These are phyloP conservation scores for Chauna torquata DNA, from an alignment of 2,113 vertebrate genomes.

Conservation along the genomic window DNA sequence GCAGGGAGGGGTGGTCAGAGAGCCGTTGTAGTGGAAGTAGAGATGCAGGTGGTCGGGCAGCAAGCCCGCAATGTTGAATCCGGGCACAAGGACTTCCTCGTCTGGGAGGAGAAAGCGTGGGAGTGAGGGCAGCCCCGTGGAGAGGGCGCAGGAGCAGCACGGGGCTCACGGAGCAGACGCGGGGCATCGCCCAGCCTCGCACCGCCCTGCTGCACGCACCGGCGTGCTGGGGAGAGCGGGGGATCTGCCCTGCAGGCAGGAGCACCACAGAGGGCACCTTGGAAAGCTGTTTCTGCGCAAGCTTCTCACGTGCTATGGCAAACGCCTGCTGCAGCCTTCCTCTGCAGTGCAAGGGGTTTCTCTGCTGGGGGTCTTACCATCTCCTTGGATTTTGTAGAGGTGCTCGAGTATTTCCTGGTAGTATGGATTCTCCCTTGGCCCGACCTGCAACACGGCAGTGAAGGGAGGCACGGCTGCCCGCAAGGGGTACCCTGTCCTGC, in stretches of 20 bases:
- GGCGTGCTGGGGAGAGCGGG: not conserved
- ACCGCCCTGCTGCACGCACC: not conserved
- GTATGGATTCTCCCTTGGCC: conserved; percentile 70
- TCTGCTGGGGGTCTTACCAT: conserved; percentile 64
- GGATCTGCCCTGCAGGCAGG: not conserved
- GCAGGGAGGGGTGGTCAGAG: conserved; percentile 88
- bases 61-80: conserved; percentile 82
- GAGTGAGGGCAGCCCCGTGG: not conserved
- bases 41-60: conserved; percentile 78
- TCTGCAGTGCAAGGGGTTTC: not conserved
- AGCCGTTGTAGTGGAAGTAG: conserved; percentile 86
- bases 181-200: not conserved
- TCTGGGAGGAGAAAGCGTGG: conserved; percentile 52
- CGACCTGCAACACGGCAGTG: conserved; percentile 67
- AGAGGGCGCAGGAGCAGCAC: not conserved
- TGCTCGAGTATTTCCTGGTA: conserved; percentile 73
- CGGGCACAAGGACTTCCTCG: conserved; percentile 70
- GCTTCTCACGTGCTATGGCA: fast-evolving
- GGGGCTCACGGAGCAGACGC: not conserved
- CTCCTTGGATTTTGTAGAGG: conserved; percentile 43
- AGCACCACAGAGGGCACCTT: not conserved
- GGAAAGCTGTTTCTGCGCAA: not conserved
- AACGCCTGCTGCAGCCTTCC: not conserved
- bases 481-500: fast-evolving
- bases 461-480: fast-evolving